Base-by-base conservation (phyloP, 1,140 invertebrate genomes). In the Drosophila subobscura region DNA sequence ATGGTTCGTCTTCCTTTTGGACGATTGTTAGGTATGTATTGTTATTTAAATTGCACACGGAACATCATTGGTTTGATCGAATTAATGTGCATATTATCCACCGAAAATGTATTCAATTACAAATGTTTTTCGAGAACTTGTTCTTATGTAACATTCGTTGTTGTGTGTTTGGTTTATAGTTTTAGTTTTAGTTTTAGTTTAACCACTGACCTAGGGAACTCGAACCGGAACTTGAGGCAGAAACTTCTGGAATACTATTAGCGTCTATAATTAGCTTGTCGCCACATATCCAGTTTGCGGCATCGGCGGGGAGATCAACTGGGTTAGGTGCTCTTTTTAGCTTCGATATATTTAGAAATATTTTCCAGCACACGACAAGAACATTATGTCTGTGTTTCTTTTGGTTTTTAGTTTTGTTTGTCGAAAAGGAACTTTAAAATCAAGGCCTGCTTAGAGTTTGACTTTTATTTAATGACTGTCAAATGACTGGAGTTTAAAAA, bases 1-100 rank as follows among this genome's bases (percentile, higher is more conserved):
- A 20, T 20, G 16, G 16, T 20, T 20, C 16, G 29, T 8, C 33
- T 37, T 37, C 33, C 10, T 37, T 37, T 37, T 37, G 33, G 33
- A 4, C 10, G 33, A 37, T 12, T 37, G 10, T 37, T 37, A 10
- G 33, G 5, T 27, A 6, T 84, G 41, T 50, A 77, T 88, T 88
- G 84, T 88, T 86, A 86, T 86, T 86, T 79, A 86, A 86, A 86
- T 88, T 83, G 83, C 78, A 83, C 50, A 52, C 83, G 83, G 84
- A 86, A 86, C 72, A 64, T 55, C 47, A 66, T 61, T 20, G 40
- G 60, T 68, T 68, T 41, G 50, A 68, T 68, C 25, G 65, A 41
- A 47, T 33, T 10, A 33, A 33, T 33, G 27, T 29, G 27, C 8
- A 33, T 56, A 37, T 56, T 50, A 22, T 10, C 51, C 41, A 68